Evolutionary conservation across 2,113 vertebrate species (phyloP), one percentile per base, ranked within the genome.

Genomic region (Geothlypis trichas): DNA sequence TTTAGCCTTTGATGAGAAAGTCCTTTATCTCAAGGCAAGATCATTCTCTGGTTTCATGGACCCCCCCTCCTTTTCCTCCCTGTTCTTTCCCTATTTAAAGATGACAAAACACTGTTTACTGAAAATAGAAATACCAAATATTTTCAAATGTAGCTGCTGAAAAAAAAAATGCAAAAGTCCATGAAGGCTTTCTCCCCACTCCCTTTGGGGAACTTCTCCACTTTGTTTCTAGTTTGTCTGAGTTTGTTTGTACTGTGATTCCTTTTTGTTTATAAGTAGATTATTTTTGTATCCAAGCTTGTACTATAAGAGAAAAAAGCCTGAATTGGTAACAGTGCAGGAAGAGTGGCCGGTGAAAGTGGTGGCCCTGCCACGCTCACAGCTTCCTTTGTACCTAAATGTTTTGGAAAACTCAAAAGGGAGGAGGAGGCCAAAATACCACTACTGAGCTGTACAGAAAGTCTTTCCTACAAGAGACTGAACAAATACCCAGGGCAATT

Each of bases 1-100:
- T 98, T 98, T 98, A 98, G 97, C 97, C 98, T 97, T 97, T 95
- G 93, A 97, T 96, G 97, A 98, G 96, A 97, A 96, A 97, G 93
- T 97, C 95, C 86, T 97, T 95, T 98, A 95, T 96, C 96, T 98
- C 96, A 97, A 97, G 97, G 97, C 98, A 98, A 96, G 95, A 95
- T 98, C 98, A 97, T 97, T 97, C 95, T 97, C 97, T 97, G 97
- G 97, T 97, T 97, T 97, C 96, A 96, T 95, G 96, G 97, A 96
- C 96, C 96, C 47, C 93, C 62, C 80, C 89, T 75, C 88, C 79
- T 83, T 93, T 97, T 93, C 90, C 94, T 90, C 86, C 93, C 73
- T 78, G 21, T 96, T 96, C 91, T 97, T 95, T 96, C 95, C 96
- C 94, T 97, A 97, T 94, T 97, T 96, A 97, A 97, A 97, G 93